These are phyloP conservation scores for Leptonema lineaticorne DNA, from an alignment of 1,140 invertebrate genomes.

Conservation along the genomic window DNA sequence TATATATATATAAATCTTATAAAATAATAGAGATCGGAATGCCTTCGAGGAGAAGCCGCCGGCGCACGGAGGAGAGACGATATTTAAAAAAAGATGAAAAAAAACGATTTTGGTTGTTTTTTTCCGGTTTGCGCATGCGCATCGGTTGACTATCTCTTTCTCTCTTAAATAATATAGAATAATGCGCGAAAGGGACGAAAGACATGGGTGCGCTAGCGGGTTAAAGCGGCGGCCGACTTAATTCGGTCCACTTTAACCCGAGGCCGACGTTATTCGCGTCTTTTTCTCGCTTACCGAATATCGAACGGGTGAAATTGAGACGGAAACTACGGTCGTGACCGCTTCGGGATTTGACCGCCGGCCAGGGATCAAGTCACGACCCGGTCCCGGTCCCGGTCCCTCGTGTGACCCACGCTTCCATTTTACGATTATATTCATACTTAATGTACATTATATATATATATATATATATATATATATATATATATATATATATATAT, in stretches of 20 bases:
- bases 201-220: constrained; percentile 17
- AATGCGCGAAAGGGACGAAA: constrained; percentile 7
- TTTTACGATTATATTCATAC: too few species aligned
- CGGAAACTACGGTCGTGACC: constrained; percentile 33
- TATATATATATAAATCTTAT: too few species aligned
- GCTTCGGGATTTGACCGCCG: constrained; percentile 31
- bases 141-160: background rate
- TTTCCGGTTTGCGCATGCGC: too few species aligned
- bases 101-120: too few species aligned
- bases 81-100: too few species aligned
- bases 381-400: constrained; percentile 22
- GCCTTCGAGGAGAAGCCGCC: too few species aligned
- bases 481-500: too few species aligned
- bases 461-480: too few species aligned
- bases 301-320: constrained; percentile 14
- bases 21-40: too few species aligned
- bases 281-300: constrained; percentile 12
- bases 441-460: too few species aligned
- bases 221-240: constrained; percentile 21
- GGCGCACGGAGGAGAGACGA: too few species aligned
- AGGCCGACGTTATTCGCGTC: constrained; percentile 28
- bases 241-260: constrained; percentile 36
- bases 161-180: background rate
- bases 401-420: background rate
- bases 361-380: constrained; percentile 40